Base-by-base conservation (phyloP, 2,888 invertebrate genomes). In the Oconnorella tubifera region DNA sequence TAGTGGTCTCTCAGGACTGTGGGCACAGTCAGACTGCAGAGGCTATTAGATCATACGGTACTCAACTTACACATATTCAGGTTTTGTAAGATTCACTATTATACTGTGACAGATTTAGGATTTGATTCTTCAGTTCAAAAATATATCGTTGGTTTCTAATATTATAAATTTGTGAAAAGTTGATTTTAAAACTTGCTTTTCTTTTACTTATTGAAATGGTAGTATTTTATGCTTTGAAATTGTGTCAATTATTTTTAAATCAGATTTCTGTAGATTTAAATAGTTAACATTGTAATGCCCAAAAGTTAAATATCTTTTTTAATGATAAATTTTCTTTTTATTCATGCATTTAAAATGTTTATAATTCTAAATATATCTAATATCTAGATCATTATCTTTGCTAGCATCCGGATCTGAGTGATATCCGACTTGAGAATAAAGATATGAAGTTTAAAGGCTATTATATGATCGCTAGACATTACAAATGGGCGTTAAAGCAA, bases 1-100 rank as follows among this genome's bases (percentile, higher is more conserved):
- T 99, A 64, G 90, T 98, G 70, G 92, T 99, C n/a, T 94, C 94
- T 68, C 86, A 95, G 87, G 99, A 99, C 80, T 99, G 99, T 82
- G 90, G 90, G 25, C 92, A 98, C 85, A 87, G 88, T 69, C 87
- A 88, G 28, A 98, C 98, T 0, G 88, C 90, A 64, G 85, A 90
- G 68, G 88, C 90, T 14, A 92, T 98, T 67, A 85, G 87, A 68
- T 86, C 86, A 19, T 98, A 90, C 82, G 89, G 90, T 0, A 87
- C 89, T 63, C 74, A 78, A 59, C 66, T 83, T n/a, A 74, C 70
- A 4, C 70, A 67, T 53, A 64, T 70, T 29, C 55, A 62, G 56
- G 69, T 68, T 19, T 40, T 40, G 40, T 19, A 40, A 40, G 10
- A 40, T 40, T 10, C 19, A 40, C 10, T 40, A 40, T 40, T 40